Conservation (phyloP, 1,140 invertebrate species). For the Heliconius hermathena region DNA sequence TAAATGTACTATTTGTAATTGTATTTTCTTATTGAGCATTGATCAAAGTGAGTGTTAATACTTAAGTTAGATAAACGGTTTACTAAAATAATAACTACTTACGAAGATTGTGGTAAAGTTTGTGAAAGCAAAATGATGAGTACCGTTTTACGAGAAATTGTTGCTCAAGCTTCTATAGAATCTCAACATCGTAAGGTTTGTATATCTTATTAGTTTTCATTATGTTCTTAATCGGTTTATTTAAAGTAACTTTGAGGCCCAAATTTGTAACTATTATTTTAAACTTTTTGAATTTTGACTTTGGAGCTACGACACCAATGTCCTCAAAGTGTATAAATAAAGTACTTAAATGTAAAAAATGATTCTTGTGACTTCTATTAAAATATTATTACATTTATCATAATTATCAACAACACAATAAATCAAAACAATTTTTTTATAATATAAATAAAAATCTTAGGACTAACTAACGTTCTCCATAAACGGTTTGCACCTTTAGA, state of each 20-base stretch:
- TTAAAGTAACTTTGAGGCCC: too few relatives aligned
- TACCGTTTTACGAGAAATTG: constrained; percentile 70
- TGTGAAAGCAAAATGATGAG: constrained; percentile 70
- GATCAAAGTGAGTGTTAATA: constrained; percentile 14
- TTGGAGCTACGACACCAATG: too few relatives aligned
- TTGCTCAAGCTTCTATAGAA: constrained; percentile 66
- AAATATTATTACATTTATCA: too few relatives aligned
- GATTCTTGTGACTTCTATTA: too few relatives aligned
- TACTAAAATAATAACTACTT: constrained; percentile 40
- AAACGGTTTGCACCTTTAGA: constrained; percentile 17
- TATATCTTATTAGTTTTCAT: constrained; percentile 30
- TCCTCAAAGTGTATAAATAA: too few relatives aligned
- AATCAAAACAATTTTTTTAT: not conserved
- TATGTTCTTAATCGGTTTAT: not conserved
- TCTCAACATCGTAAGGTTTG: constrained; percentile 67
- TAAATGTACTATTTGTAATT: constrained; percentile 41
- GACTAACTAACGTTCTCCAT: not conserved
- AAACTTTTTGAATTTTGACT: too few relatives aligned
- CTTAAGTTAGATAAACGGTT: constrained; percentile 33
- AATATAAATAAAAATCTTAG: not conserved
- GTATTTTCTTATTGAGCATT: constrained; percentile 31
- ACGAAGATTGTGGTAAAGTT: constrained; percentile 42
- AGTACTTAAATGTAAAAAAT: not conserved
- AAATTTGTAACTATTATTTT: too few relatives aligned
- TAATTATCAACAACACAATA: not conserved